Base-by-base conservation (phyloP, 2,888 invertebrate species). In the Mylabris sibirica region DNA sequence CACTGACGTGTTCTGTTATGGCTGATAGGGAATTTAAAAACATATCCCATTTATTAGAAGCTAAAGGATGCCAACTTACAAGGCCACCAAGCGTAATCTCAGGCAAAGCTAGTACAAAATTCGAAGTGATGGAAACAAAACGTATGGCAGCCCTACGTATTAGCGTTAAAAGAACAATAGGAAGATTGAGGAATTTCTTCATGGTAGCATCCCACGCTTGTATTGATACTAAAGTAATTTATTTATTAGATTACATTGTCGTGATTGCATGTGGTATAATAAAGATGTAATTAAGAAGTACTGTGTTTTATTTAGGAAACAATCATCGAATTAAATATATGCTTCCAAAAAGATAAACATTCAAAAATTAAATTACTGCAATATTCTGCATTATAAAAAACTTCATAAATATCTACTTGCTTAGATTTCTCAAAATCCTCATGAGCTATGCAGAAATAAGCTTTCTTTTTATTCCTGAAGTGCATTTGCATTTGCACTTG, bases 101-200 rank as follows among this genome's bases (percentile, higher is more conserved):
- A 38, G n/a, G 30, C 12, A 44, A 41, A n/a, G 69, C 72, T 66
- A 63, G 60, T 14, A 63, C 65, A 0, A 74, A 72, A 66, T 61
- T 66, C 49, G 69, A 75, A 67, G 74, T 73, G 14, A 72, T 70
- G 53, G 34, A 72, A 61, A 72, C 72, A 60, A 78, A 71, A 59
- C 59, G 70, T 30, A 73, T 77, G 60, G 75, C 76, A 9, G 70
- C 74, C 35, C 57, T 78, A 8, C 60, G 77, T 66, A 78, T 78
- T 53, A 77, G 78, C 57, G 70, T 79, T 49, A 75, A 80, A 73
- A 53, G 76, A 59, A 75, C 76, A 1, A 78, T 77, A 20, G 60
- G 73, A 22, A 69, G 76, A 57, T 59, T 78, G 30, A 64, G 76
- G 63, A 71, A 77, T n/a, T n/a, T n/a, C n/a, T n/a, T 63, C 76